Conservation (phyloP, 2,888 invertebrate species). For the Apodemia mormo region DNA sequence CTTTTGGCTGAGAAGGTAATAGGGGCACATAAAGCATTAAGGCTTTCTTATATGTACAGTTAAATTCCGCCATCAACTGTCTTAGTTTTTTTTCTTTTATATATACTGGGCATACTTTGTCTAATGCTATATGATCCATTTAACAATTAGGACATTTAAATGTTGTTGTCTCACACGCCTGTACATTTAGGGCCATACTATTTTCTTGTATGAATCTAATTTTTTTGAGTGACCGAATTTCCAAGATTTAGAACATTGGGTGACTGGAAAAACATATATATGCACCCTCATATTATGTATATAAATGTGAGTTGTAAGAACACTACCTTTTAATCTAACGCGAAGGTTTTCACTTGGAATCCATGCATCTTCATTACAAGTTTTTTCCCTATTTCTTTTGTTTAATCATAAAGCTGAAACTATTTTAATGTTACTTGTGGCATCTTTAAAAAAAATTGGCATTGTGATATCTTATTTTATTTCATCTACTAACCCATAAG, state of each 20-base stretch:
- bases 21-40: no score
- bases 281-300: neutral
- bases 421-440: neutral
- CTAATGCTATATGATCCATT: neutral
- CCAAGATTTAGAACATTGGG: constrained; percentile 6
- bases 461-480: neutral
- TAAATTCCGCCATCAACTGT: neutral
- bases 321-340: constrained; percentile 10
- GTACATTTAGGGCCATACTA: neutral
- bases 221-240: neutral
- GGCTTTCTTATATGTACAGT: neutral
- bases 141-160: neutral
- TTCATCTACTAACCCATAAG: neutral
- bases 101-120: neutral
- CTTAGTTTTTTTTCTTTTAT: neutral
- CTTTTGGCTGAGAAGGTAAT: no score
- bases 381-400: neutral
- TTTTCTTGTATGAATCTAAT: neutral
- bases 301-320: constrained; percentile 2
- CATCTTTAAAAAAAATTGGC: neutral
- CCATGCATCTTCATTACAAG: constrained; percentile 2
- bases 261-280: constrained; percentile 12
- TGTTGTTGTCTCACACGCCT: neutral
- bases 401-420: neutral
- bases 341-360: constrained; percentile 2